These are phyloP conservation scores for Noctua pronuba DNA, from an alignment of 2,888 invertebrate genomes.

Conservation along the genomic window DNA sequence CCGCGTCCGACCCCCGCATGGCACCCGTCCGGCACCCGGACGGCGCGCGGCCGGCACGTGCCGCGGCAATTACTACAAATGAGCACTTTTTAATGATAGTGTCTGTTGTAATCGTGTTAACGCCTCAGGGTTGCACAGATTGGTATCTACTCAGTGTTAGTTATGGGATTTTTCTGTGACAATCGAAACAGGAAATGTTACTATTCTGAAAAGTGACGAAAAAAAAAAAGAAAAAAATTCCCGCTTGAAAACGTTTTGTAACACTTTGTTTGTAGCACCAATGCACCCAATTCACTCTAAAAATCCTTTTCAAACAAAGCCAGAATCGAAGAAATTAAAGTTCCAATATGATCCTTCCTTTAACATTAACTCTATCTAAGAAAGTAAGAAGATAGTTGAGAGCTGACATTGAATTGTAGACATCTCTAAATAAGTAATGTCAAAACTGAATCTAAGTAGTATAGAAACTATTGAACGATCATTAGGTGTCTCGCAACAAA, in stretches of 20 bases:
- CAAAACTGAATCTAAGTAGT: neutral
- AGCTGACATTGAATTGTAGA: neutral
- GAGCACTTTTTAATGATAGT: slow-evolving; percentile 70
- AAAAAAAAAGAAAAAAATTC: too few relatives aligned
- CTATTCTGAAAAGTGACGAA: neutral
- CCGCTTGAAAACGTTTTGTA: neutral
- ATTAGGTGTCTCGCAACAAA: neutral
- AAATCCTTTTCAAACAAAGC: neutral
- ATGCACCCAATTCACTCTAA: too few relatives aligned
- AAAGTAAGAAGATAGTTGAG: neutral
- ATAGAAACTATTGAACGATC: neutral
- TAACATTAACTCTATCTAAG: neutral
- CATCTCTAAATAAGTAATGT: neutral
- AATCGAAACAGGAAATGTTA: neutral
- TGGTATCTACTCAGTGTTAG: slow-evolving; percentile 16
- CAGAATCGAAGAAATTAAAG: neutral
- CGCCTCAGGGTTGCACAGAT: slow-evolving; percentile 38
- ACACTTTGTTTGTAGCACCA: neutral
- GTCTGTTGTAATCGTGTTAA: slow-evolving; percentile 67
- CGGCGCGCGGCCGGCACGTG: slow-evolving; percentile 60
- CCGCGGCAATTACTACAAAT: slow-evolving; percentile 67
- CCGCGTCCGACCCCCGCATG: slow-evolving; percentile 61
- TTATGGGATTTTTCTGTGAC: slow-evolving; percentile 1
- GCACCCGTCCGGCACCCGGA: slow-evolving; percentile 52
- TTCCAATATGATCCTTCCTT: neutral